Percentiles rank a stretch among this genome's conserved stretches.
phyloP scores from a whole-genome alignment of 1,140 invertebrate species.

The Papilio aristodemus region DNA sequence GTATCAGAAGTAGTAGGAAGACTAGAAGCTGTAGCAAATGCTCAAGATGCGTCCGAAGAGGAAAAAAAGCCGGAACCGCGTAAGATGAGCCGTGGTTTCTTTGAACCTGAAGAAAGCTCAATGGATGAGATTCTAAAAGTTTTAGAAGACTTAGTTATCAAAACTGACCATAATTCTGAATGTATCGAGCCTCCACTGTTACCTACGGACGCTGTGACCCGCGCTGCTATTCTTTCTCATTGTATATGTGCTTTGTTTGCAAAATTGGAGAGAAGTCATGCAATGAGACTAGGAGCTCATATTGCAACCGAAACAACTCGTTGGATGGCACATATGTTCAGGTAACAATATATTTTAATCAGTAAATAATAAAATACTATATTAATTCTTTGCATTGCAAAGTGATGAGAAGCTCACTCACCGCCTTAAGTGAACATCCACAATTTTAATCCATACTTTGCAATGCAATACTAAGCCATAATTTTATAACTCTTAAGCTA shows the following conservation, averaged over 20 bases:
- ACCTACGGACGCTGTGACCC: slow-evolving; percentile 80
- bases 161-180: slow-evolving; percentile 71
- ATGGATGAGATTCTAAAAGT: slow-evolving; percentile 75
- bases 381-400: too few relatives aligned
- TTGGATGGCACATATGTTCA: slow-evolving; percentile 90
- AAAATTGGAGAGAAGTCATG: slow-evolving; percentile 85
- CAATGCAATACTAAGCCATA: too few relatives aligned
- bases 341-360: slow-evolving; percentile 77
- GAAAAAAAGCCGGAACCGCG: slow-evolving; percentile 62
- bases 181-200: slow-evolving; percentile 64
- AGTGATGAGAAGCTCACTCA: too few relatives aligned
- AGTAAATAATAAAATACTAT: too few relatives aligned
- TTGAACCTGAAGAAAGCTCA: slow-evolving; percentile 71
- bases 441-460: too few relatives aligned
- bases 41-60: slow-evolving; percentile 61
- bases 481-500: too few relatives aligned
- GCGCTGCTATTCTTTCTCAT: slow-evolving; percentile 86
- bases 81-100: slow-evolving; percentile 69
- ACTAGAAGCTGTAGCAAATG: slow-evolving; percentile 83
- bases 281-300: slow-evolving; percentile 85
- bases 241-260: slow-evolving; percentile 88
- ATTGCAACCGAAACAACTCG: slow-evolving; percentile 88
- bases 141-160: slow-evolving; percentile 68
- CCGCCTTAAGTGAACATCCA: too few relatives aligned
- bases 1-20: slow-evolving; percentile 84